Conservation (phyloP, 92 coral and sea anemone genomes). For the Scolanthus callimorphus region DNA sequence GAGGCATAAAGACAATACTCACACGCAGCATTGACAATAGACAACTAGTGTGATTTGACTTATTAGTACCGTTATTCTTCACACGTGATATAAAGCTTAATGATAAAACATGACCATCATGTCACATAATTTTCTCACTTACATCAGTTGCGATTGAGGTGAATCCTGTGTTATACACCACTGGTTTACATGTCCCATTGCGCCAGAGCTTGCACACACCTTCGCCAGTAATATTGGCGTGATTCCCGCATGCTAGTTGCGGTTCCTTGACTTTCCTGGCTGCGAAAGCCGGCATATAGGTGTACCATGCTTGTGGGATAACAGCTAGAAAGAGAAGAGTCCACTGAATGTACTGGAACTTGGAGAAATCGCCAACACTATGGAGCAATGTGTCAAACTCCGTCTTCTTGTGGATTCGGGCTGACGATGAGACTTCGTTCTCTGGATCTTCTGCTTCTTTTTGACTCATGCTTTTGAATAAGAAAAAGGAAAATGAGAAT, state of each 20-base stretch:
- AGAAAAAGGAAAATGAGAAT: no score
- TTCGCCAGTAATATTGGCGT: constrained; percentile 27
- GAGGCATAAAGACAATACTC: no score
- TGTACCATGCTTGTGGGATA: constrained; percentile 93
- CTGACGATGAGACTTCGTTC: constrained; percentile 5
- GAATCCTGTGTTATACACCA: constrained; percentile 58
- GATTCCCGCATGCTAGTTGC: constrained; percentile 55
- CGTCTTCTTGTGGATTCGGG: constrained; percentile 57
- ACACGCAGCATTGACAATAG: no score
- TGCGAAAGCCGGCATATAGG: constrained; percentile 93
- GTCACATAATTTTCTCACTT: constrained; percentile 15
- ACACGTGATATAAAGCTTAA: no score
- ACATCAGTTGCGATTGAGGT: constrained; percentile 96
- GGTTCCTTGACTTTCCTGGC: constrained; percentile 77
- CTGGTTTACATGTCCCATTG: constrained; percentile 56
- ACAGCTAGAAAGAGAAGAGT: constrained; percentile 72
- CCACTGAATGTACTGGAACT: constrained; percentile 95
- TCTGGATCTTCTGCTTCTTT: no score
- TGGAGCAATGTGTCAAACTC: constrained; percentile 70
- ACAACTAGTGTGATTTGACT: no score
- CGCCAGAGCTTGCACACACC: constrained; percentile 35
- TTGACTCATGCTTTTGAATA: no score
- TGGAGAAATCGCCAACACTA: constrained; percentile 77
- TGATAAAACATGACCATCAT: no score
- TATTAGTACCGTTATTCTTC: no score